Percentiles rank a stretch among this genome's conserved stretches.
phyloP scores from a whole-genome alignment of 1,140 invertebrate genomes.

The Leucophenga varia region DNA sequence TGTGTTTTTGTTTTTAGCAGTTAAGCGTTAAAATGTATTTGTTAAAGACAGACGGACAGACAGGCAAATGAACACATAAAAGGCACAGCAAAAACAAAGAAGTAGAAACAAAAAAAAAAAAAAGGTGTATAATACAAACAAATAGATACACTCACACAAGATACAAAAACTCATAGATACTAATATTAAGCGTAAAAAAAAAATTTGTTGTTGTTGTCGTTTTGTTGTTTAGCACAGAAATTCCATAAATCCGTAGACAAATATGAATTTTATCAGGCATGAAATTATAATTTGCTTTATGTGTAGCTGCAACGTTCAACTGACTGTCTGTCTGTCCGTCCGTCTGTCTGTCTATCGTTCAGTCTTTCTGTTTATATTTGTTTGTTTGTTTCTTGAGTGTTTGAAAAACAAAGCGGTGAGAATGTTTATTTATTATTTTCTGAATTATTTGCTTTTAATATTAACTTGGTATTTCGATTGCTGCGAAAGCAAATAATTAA shows the following conservation, averaged over 20 bases:
- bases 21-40: conserved; percentile 53
- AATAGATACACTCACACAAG: conserved; percentile 8
- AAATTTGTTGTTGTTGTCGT: neutral
- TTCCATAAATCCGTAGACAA: conserved; percentile 47
- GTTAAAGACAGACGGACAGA: conserved; percentile 18
- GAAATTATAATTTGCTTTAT: conserved; percentile 52
- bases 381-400: conserved; percentile 17
- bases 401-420: too few species aligned
- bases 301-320: conserved; percentile 45
- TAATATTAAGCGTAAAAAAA: too few species aligned
- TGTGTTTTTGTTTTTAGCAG: conserved; percentile 39
- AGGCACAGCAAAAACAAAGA: conserved; percentile 10
- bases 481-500: too few species aligned
- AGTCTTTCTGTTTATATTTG: conserved; percentile 7
- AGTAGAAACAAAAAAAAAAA: conserved; percentile 37
- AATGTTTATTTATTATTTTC: too few species aligned
- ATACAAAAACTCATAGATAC: too few species aligned
- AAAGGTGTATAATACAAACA: conserved; percentile 31
- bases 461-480: too few species aligned
- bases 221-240: conserved; percentile 26
- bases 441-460: too few species aligned
- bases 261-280: conserved; percentile 53
- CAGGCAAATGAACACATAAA: conserved; percentile 40
- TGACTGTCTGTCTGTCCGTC: conserved; percentile 19
- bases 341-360: conserved; percentile 1